Evolutionary conservation across 2,888 invertebrate genomes (phyloP).

Genomic region (Orthonychiurus folsomi): DNA sequence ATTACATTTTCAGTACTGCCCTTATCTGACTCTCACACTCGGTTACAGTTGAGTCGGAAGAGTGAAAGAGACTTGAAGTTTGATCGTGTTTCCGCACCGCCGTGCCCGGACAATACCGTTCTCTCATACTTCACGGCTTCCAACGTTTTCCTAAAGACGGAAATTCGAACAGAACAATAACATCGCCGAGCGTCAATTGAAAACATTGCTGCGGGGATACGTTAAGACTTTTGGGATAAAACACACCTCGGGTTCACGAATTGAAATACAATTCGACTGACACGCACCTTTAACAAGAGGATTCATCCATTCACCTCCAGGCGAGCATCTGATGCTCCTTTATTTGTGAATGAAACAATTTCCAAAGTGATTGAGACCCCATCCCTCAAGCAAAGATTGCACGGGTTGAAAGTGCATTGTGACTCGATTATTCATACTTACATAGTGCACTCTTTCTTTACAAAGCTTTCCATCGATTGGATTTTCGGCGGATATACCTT

Average conservation of each 20-base stretch:
- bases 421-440: background rate
- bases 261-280: background rate
- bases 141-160: background rate
- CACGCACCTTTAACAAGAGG: too few relatives aligned
- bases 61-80: background rate
- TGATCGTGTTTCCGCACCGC: background rate
- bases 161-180: background rate
- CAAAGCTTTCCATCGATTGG: background rate
- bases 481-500: too few relatives aligned
- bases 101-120: background rate
- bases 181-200: background rate
- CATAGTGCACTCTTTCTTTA: background rate
- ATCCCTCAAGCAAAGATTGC: too few relatives aligned
- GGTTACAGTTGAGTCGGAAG: background rate
- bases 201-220: too few relatives aligned
- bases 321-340: too few relatives aligned
- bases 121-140: background rate
- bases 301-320: too few relatives aligned
- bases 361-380: too few relatives aligned
- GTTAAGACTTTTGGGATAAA: background rate
- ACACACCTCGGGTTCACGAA: background rate
- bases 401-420: too few relatives aligned
- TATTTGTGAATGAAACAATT: too few relatives aligned
- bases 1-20: too few relatives aligned
- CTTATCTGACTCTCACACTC: background rate